Evolutionary conservation across 2,888 invertebrate genomes (phyloP), one percentile per base, ranked within the genome.

Genomic region (Imbricaverruca yamaguchii): DNA sequence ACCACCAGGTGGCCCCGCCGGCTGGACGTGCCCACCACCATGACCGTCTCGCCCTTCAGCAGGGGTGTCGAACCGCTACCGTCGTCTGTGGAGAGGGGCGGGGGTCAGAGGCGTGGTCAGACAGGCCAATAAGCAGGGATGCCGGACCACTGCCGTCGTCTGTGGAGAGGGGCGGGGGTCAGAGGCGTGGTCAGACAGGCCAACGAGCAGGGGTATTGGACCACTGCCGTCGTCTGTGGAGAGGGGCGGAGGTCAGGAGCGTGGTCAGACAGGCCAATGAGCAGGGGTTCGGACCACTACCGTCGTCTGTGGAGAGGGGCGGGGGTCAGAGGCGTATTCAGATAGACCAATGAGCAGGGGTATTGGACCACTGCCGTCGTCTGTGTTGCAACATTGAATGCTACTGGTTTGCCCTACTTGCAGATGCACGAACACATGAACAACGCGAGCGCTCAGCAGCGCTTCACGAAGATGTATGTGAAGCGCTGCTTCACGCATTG

Each of bases 1-100:
- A 97, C 95, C 85, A 94, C 90, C 84, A 97, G 90, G 89, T 94
- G 95, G 0, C 97, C 97, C 84, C 95, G 91, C 82, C 93, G 91
- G 81, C 92, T 90, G 67, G 96, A 95, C 80, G 95, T 94, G 83
- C 96, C 96, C 74, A 96, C 91, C 80, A 95, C 96, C 82, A 93
- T 90, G 84, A 97, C 96, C 80, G 92, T 90, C 87, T 96, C 95
- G 82, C 96, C 96, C 87, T 94, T 93, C 85, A 92, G 90, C 82
- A 93, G 87, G 80, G 91, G 91, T 55, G 90, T 88, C 74, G 91
- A 91, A n/a, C 90, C 90, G 63, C 87, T 86, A 84, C 88, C 88
- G 83, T 88, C 89, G 18, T 74, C 74, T 74, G 74, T 15, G 10
- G n/a, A 21, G 63, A 61, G 61, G 18, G 13, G 39, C 39, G 39